Evolutionary conservation across 2,113 vertebrate species (phyloP).

Genomic region (Rhea pennata): DNA sequence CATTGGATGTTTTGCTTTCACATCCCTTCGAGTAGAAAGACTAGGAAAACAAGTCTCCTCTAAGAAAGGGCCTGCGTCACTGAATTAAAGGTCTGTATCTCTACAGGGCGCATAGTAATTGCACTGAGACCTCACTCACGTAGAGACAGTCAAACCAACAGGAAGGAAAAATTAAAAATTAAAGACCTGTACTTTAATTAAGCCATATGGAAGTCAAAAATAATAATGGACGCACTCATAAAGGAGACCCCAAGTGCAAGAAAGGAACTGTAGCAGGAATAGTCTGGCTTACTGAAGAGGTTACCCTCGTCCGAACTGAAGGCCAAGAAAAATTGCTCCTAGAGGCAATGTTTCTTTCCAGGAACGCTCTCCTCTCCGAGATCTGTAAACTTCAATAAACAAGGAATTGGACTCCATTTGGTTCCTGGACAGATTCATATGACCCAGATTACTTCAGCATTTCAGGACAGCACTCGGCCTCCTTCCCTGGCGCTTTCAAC

Average conservation of each 20-base stretch:
- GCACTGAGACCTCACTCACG: background rate
- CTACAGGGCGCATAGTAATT: conserved; percentile 57
- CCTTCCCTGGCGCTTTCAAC: accelerated
- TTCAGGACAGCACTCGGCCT: background rate
- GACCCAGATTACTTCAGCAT: background rate
- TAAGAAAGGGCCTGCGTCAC: background rate
- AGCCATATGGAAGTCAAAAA: background rate
- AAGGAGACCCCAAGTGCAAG: background rate
- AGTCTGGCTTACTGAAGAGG: background rate
- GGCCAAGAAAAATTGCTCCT: background rate
- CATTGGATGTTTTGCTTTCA: background rate
- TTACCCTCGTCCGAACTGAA: background rate
- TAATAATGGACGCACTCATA: background rate
- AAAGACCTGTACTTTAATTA: conserved; percentile 65
- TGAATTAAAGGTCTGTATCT: conserved; percentile 49
- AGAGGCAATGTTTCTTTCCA: background rate
- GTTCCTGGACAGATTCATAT: background rate
- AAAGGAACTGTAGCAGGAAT: background rate
- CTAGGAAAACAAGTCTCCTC: conserved; percentile 37
- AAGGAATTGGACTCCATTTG: background rate
- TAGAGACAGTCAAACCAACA: conserved; percentile 43
- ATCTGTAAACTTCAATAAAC: background rate
- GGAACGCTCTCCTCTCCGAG: background rate
- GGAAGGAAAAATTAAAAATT: conserved; percentile 69
- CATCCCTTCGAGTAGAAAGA: conserved; percentile 1